These are phyloP conservation scores for Chaetodon auriga DNA, from an alignment of 2,113 vertebrate species.

Conservation along the genomic window DNA sequence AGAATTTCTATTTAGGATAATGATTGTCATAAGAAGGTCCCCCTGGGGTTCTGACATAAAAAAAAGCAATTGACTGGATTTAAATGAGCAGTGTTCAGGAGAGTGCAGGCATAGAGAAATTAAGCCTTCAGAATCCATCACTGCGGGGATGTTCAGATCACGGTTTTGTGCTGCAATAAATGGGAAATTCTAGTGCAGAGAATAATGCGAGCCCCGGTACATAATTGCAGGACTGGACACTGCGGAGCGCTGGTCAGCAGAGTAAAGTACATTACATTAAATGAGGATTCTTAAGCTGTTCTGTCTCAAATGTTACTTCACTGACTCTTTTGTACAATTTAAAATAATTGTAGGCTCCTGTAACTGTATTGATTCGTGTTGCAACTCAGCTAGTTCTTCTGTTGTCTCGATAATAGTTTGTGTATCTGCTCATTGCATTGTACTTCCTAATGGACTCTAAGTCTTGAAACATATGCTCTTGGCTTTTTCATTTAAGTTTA, in stretches of 20 bases:
- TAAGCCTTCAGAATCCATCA: constrained; percentile 37
- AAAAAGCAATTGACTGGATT: constrained; percentile 52
- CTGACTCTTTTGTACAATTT: background rate
- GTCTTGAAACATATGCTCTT: background rate
- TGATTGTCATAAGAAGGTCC: constrained; percentile 47
- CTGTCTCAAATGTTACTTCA: background rate
- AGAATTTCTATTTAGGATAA: constrained; percentile 57
- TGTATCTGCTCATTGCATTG: background rate
- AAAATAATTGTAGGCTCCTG: background rate
- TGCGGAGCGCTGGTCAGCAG: background rate
- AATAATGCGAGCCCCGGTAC: constrained; percentile 10
- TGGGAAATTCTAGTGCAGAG: constrained; percentile 22
- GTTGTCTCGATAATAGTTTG: background rate
- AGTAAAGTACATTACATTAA: background rate
- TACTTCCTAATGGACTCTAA: background rate
- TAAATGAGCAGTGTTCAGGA: constrained; percentile 54
- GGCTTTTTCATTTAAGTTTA: background rate
- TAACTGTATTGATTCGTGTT: background rate
- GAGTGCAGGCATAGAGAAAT: constrained; percentile 43
- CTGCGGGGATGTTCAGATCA: constrained; percentile 18
- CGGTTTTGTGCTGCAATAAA: constrained; percentile 16
- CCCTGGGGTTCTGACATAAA: constrained; percentile 55
- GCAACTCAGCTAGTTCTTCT: background rate
- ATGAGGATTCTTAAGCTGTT: background rate
- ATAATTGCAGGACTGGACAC: constrained; percentile 14